phyloP scores from a whole-genome alignment of 2,888 invertebrate species.

The Thereva unica region DNA sequence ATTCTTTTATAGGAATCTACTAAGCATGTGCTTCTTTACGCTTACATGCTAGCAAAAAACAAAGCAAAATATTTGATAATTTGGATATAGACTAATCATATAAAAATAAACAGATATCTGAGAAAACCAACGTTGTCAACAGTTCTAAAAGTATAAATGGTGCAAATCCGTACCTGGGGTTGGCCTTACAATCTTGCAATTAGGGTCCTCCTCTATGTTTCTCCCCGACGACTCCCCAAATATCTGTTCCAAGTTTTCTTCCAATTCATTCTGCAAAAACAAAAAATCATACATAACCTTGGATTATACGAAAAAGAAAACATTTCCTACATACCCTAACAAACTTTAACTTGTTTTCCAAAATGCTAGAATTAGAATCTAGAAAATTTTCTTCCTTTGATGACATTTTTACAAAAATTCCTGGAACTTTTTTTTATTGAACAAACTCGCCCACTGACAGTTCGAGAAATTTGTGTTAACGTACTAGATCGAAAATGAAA shows the following conservation, averaged over 20 bases:
- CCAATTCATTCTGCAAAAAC: conserved; percentile 61
- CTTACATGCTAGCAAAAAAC: no score
- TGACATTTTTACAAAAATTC: conserved; percentile 25
- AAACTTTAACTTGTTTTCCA: conserved; percentile 62
- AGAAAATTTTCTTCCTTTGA: conserved; percentile 60
- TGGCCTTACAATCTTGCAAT: conserved; percentile 68
- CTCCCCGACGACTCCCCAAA: conserved; percentile 49
- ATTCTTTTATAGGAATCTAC: no score
- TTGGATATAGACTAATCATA: no score
- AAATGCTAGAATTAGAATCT: conserved; percentile 66
- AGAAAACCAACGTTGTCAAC: no score
- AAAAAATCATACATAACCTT: conserved; percentile 30
- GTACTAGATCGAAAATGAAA: no score
- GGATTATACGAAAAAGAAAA: neutral
- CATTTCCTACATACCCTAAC: conserved; percentile 52
- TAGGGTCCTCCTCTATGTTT: no score
- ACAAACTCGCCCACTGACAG: no score
- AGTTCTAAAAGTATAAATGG: neutral
- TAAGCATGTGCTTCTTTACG: no score
- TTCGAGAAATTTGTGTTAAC: no score
- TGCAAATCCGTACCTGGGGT: conserved; percentile 63
- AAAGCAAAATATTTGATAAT: no score
- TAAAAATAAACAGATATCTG: no score
- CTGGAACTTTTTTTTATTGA: neutral
- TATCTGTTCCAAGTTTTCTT: conserved; percentile 66